Evolutionary conservation across 92 coral and sea anemone genomes (phyloP), one percentile per base, ranked within the genome.

Genomic region (Virgularia gustaviana): DNA sequence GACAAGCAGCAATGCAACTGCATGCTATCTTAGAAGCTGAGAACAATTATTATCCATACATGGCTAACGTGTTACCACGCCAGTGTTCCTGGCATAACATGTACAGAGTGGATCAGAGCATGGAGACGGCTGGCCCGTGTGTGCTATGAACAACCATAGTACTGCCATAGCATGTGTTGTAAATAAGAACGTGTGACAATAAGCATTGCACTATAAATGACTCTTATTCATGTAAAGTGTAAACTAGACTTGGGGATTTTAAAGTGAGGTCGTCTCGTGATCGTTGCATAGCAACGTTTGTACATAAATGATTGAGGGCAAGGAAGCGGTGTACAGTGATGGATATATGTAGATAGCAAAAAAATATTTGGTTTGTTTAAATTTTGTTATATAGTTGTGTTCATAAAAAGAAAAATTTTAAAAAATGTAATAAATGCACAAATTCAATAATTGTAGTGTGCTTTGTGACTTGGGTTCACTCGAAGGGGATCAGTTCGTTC

Each of bases 41-140:
- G 9, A 85, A 91, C 2, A 96, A 94, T 59, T 87, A 83, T 51
- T 68, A 68, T 20, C 92, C 92, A n/a, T 94, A 94, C 67, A 94
- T 94, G 99, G 79, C 99, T 0, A 96, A 96, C 12, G 89, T 89
- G 6, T 54, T 94, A 63, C 99, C 99, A 6, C 87, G 86, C n/a
- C 78, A 91, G 36, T 94, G 99, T 63, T 94, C 99, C 0, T 94
- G 99, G 99, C 91, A 94, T 30, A 85, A 94, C 35, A 85, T 89
- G 86, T 89, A 94, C 64, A 86, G 95, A 11, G 96, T 94, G n/a
- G 99, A 94, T 47, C 91, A 83, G 28, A 94, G 99, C 45, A 73
- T 94, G 83, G 99, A 94, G 56, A 94, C 99, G n/a, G 96, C 99
- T 3, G 99, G 99, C n/a, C 99, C 99, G 27, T 94, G 99, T 39